Evolutionary conservation across 1,140 invertebrate genomes (phyloP).

Genomic region (Stenopsyche tienmushanensis): DNA sequence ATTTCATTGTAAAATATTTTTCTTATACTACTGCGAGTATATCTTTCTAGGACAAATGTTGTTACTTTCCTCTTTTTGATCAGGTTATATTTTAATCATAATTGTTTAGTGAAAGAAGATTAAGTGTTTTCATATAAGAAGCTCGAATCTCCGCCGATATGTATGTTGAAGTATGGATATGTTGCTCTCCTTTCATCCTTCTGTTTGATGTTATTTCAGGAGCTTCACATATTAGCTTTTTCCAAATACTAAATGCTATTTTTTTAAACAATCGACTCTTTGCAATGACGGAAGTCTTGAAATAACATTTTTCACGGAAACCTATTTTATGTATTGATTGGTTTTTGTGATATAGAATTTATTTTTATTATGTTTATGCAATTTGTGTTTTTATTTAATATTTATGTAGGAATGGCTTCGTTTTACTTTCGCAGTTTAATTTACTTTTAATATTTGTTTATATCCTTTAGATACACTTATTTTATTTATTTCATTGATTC

Average conservation of each 20-base stretch:
- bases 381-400: slow-evolving; percentile 30
- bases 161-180: slow-evolving; percentile 32
- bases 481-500: no score
- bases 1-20: slow-evolving; percentile 28
- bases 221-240: not conserved
- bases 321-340: slow-evolving; percentile 22
- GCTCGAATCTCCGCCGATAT: slow-evolving; percentile 18
- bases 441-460: slow-evolving; percentile 9
- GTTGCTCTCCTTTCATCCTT: slow-evolving; percentile 15
- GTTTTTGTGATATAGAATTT: slow-evolving; percentile 12
- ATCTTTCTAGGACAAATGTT: slow-evolving; percentile 21
- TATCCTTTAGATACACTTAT: no score
- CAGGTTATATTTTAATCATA: slow-evolving; percentile 21
- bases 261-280: not conserved
- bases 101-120: slow-evolving; percentile 18
- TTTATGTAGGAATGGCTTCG: slow-evolving; percentile 38
- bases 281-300: not conserved
- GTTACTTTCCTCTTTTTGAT: slow-evolving; percentile 16
- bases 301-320: not conserved
- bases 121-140: slow-evolving; percentile 18
- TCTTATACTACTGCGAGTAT: slow-evolving; percentile 14
- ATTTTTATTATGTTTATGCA: slow-evolving; percentile 4
- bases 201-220: slow-evolving; percentile 15
- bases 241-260: not conserved
- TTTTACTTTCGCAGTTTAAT: slow-evolving; percentile 35